Evolutionary conservation across 2,797 vertebrate species (phyloP).

Genomic region (Chrosomus eos): DNA sequence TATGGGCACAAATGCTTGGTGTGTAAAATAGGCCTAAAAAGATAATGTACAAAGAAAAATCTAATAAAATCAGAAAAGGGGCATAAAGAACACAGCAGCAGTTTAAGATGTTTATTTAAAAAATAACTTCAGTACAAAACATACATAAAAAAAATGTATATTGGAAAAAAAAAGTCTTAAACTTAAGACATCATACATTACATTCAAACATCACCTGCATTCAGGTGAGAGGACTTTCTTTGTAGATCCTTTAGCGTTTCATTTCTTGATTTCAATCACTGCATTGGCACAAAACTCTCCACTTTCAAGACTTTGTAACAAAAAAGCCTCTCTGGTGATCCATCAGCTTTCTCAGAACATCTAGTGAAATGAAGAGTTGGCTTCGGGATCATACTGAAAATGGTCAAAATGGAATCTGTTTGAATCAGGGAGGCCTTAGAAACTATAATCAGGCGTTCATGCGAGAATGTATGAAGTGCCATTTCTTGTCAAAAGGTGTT

Average conservation of each 20-base stretch:
- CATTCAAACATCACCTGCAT: slow-evolving; percentile 79
- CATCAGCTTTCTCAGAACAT: not conserved
- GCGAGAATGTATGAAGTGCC: not conserved
- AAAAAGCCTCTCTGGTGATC: not conserved
- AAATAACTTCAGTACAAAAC: slow-evolving; percentile 83
- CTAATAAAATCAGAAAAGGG: not conserved
- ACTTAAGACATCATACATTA: slow-evolving; percentile 69
- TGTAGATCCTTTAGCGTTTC: slow-evolving; percentile 42
- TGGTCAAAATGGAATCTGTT: not conserved
- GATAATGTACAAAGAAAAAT: too few relatives aligned
- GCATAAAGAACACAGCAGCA: not conserved
- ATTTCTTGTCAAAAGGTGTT: not conserved
- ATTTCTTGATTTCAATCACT: not conserved
- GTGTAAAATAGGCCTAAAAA: too few relatives aligned
- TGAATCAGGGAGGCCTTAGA: not conserved
- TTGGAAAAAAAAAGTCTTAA: slow-evolving; percentile 53
- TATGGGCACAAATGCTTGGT: too few relatives aligned
- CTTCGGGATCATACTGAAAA: not conserved
- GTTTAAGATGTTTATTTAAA: slow-evolving; percentile 85
- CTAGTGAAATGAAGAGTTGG: not conserved
- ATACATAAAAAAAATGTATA: slow-evolving; percentile 81
- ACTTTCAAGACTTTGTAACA: not conserved
- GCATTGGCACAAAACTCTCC: not conserved
- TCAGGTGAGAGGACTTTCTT: slow-evolving; percentile 68
- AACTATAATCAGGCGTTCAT: not conserved